Evolutionary conservation across 2,113 vertebrate species (phyloP).

Genomic region (Taxidea taxus): DNA sequence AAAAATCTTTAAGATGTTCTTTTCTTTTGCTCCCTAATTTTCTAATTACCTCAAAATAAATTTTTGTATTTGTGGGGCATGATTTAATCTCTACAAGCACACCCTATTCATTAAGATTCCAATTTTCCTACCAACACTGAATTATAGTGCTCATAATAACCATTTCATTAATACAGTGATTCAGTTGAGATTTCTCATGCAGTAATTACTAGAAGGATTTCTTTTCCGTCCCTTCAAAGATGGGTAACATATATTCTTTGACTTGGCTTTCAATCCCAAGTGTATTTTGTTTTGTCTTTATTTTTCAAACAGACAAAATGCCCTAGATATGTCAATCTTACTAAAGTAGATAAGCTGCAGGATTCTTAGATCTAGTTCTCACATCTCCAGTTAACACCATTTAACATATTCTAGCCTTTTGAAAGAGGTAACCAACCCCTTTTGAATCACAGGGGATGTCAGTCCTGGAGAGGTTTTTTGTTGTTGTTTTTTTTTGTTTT

Average conservation of each 20-base stretch:
- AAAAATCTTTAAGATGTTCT: constrained; percentile 22
- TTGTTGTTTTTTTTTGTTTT: neutral
- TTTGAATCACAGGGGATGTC: neutral
- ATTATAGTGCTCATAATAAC: constrained; percentile 58
- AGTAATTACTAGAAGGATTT: constrained; percentile 63
- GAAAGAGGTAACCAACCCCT: neutral
- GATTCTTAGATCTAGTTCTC: neutral
- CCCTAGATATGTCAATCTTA: neutral
- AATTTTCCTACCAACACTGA: constrained; percentile 59
- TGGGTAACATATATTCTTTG: constrained; percentile 31
- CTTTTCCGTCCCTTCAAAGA: constrained; percentile 24
- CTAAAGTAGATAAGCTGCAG: neutral
- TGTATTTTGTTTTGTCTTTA: neutral
- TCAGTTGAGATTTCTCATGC: constrained; percentile 53
- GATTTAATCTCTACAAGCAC: constrained; percentile 56
- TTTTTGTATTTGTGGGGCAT: constrained; percentile 25
- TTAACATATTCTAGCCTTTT: neutral
- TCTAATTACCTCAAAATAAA: constrained; percentile 60
- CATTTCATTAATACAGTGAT: constrained; percentile 69
- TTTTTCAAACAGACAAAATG: neutral
- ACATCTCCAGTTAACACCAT: neutral
- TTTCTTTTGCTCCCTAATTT: constrained; percentile 31
- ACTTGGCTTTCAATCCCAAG: constrained; percentile 36
- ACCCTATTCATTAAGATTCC: constrained; percentile 58
- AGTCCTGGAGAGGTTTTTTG: neutral